Percentiles rank a stretch among this genome's conserved stretches.
Conservation (phyloP, 1,140 invertebrate genomes). For the Drosophila funebris region DNA sequence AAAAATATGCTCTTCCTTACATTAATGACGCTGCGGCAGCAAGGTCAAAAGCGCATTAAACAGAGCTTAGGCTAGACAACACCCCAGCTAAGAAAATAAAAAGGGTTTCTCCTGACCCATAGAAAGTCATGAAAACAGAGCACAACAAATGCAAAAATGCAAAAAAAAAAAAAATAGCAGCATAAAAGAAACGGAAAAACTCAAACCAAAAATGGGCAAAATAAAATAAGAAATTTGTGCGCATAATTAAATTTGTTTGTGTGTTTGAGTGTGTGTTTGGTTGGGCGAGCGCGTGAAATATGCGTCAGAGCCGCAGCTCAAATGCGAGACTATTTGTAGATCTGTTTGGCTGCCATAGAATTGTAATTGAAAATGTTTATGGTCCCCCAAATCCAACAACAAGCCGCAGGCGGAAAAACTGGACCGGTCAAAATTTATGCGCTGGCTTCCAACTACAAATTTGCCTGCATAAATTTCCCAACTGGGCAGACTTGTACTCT, state of each 20-base stretch:
- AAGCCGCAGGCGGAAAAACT: constrained; percentile 9
- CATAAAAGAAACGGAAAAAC: constrained; percentile 24
- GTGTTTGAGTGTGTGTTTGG: not conserved
- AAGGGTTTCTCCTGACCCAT: constrained; percentile 47
- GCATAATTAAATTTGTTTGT: constrained; percentile 71
- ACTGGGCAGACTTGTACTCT: constrained; percentile 25
- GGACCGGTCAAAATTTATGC: constrained; percentile 49
- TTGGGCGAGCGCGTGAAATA: constrained; percentile 29
- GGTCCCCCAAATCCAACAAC: constrained; percentile 8
- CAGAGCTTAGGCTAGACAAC: constrained; percentile 38
- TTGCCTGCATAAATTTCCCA: constrained; percentile 64
- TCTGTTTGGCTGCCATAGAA: constrained; percentile 43
- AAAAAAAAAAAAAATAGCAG: constrained; percentile 71
- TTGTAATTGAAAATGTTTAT: constrained; percentile 68
- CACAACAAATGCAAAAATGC: constrained; percentile 57
- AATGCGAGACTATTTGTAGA: constrained; percentile 63
- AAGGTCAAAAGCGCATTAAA: constrained; percentile 62
- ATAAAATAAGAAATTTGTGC: constrained; percentile 56
- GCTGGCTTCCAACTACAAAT: constrained; percentile 41
- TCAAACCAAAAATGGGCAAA: constrained; percentile 8
- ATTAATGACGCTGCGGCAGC: not conserved
- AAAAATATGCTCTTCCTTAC: constrained; percentile 43
- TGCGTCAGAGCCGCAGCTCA: constrained; percentile 18
- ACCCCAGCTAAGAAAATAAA: constrained; percentile 45
- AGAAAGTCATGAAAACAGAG: constrained; percentile 55